These are phyloP conservation scores for Corydoras sp. DNA, from an alignment of 2,113 vertebrate species.

Conservation along the genomic window DNA sequence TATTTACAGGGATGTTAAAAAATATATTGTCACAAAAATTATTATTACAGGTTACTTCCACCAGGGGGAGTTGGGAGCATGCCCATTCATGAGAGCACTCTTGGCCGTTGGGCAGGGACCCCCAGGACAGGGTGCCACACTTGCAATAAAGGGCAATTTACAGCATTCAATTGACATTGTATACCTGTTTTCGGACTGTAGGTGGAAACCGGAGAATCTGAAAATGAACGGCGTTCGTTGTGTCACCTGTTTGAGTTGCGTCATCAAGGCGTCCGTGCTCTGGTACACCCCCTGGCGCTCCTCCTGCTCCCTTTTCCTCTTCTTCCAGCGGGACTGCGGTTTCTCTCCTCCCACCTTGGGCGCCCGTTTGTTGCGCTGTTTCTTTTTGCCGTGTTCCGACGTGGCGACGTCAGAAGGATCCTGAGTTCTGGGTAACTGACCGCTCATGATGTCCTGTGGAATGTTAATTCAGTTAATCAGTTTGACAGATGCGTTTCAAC, in stretches of 20 bases:
- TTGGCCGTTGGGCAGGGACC: too few species aligned
- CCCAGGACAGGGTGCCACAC: too few species aligned
- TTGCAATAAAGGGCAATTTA: too few species aligned
- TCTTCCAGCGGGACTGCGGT: slow-evolving; percentile 78
- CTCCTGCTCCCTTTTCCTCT: slow-evolving; percentile 85
- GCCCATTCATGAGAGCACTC: too few species aligned
- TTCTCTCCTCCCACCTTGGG: slow-evolving; percentile 68
- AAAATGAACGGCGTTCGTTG: neutral
- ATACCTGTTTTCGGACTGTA: too few species aligned
- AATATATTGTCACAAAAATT: too few species aligned
- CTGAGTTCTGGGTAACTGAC: slow-evolving; percentile 55
- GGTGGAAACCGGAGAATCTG: too few species aligned
- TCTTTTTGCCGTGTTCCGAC: slow-evolving; percentile 73
- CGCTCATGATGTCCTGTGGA: slow-evolving; percentile 55
- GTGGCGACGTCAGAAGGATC: slow-evolving; percentile 61
- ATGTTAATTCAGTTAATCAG: neutral
- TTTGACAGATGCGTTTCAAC: too few species aligned
- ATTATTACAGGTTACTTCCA: too few species aligned
- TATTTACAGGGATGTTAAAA: neutral
- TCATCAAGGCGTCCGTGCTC: slow-evolving; percentile 67
- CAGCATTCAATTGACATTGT: too few species aligned
- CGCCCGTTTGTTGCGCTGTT: slow-evolving; percentile 77
- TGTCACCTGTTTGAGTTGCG: slow-evolving; percentile 62
- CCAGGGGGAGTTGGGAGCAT: too few species aligned
- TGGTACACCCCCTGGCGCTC: slow-evolving; percentile 71